Evolutionary conservation across 2,888 invertebrate genomes (phyloP), one percentile per base, ranked within the genome.

Genomic region (Drosophila atroscutellata): DNA sequence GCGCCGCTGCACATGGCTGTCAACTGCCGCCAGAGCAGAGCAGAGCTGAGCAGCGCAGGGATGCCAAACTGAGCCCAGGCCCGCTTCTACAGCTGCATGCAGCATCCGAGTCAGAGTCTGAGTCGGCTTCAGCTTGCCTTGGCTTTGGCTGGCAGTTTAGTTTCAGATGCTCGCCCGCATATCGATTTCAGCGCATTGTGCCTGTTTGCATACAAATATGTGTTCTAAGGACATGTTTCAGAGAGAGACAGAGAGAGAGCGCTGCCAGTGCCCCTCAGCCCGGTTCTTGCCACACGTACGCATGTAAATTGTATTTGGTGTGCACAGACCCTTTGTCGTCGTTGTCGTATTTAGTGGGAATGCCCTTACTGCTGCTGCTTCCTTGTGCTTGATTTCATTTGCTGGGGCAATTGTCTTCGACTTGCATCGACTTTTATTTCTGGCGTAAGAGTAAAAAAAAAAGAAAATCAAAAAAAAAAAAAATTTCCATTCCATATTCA

Each of bases 101-200:
- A 24, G 2, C 26, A 50, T 15, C 20, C 8, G 45, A 24, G 15
- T 36, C 36, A 15, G 36, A 15, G 15, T 24, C 20, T 45, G 45
- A 20, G 45, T 45, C 20, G 45, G 20, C 20, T 24, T 45, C 28
- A 50, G 50, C 54, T 24, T 36, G 82, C 77, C 69, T 72, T 69
- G 20, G 69, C 61, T 61, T 51, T 49, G 55, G 59, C 42, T 45
- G 20, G n/a, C 20, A 32, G 32, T 52, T 55, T 24, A 54, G 54
- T 54, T 34, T 15, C 51, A 28, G 66, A 60, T 37, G 67, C 69
- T 69, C 79, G 89, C 88, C 88, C 91, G 88, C 88, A 89, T 89
- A 89, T 90, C 91, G 88, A 90, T 89, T 89, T 90, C 91, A 80
- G 75, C 74, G 80, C 82, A 85, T 87, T 88, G 81, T 89, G 86